Evolutionary conservation across 2,888 invertebrate species (phyloP), one percentile per base, ranked within the genome.

Genomic region (Tinea trinotella): DNA sequence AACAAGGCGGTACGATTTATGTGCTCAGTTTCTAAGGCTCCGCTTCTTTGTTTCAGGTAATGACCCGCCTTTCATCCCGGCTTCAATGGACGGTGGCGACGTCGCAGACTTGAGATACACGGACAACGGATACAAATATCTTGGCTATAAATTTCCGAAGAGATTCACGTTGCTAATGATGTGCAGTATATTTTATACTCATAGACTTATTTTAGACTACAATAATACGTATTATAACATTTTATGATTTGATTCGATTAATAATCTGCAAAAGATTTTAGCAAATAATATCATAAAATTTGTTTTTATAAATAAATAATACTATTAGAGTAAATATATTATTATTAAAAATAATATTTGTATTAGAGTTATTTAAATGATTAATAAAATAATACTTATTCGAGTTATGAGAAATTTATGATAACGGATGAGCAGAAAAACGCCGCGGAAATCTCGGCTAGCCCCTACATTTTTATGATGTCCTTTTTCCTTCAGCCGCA

Each of bases 21-120:
- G 77, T 79, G 72, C 70, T 76, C 56, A 57, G 81, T 74, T 81
- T 81, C 74, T 83, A 79, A 75, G 68, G 75, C 75, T 71, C 77
- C 77, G 74, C 67, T 71, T 75, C 81, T 85, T 85, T 85, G 85
- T 85, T 78, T 62, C 78, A 81, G 80, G 84, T 85, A 85, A 85
- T 84, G 84, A 84, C 81, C 82, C 71, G 61, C 77, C 84, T 84
- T 85, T 85, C 85, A 85, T 76, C 74, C 60, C 72, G 65, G 62
- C 66, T 72, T 83, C 78, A 83, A 84, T 84, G 78, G 76, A 34
- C 36, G 36, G 40, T 30, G 53, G 40, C 53, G 53, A 30, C 24
- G 50, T 12, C 52, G 52, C 34, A 35, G 40, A 35, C 34, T 30
- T 35, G 52, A 40, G 53, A 53, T 35, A 35, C 53, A 34, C 36